Evolutionary conservation across 2,888 invertebrate species (phyloP).

Genomic region (Ceraclea dissimilis): DNA sequence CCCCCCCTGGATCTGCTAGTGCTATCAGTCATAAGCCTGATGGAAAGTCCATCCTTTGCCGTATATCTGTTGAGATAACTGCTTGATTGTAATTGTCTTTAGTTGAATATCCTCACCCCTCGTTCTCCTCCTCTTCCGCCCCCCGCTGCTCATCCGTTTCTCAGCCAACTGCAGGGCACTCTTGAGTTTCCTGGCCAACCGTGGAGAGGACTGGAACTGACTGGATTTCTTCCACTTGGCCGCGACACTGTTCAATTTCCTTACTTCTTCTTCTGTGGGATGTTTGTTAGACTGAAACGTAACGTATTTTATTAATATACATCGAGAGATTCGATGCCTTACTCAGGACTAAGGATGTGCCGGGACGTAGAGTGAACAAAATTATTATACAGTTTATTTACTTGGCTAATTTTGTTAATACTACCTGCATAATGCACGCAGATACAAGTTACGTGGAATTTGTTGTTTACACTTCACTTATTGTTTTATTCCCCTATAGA

Average conservation of each 20-base stretch:
- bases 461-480: too few species aligned
- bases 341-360: not conserved
- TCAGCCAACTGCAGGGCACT: conserved; percentile 10
- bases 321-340: not conserved
- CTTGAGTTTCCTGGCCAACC: conserved; percentile 15
- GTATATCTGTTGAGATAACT: too few species aligned
- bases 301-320: not conserved
- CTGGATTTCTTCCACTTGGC: conserved; percentile 19
- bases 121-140: conserved; percentile 7
- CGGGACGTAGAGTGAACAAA: too few species aligned
- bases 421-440: too few species aligned
- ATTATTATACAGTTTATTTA: too few species aligned
- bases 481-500: too few species aligned
- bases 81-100: too few species aligned
- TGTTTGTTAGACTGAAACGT: conserved; percentile 17
- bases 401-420: too few species aligned
- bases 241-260: conserved; percentile 6
- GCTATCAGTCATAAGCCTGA: too few species aligned
- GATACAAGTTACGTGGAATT: too few species aligned
- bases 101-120: conserved; percentile 13
- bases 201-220: conserved; percentile 11
- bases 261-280: conserved; percentile 16
- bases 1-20: too few species aligned
- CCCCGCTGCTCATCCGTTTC: conserved; percentile 2
- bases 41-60: too few species aligned